Base-by-base conservation (phyloP, 2,888 invertebrate species). In the Dolichomitus sp. region DNA sequence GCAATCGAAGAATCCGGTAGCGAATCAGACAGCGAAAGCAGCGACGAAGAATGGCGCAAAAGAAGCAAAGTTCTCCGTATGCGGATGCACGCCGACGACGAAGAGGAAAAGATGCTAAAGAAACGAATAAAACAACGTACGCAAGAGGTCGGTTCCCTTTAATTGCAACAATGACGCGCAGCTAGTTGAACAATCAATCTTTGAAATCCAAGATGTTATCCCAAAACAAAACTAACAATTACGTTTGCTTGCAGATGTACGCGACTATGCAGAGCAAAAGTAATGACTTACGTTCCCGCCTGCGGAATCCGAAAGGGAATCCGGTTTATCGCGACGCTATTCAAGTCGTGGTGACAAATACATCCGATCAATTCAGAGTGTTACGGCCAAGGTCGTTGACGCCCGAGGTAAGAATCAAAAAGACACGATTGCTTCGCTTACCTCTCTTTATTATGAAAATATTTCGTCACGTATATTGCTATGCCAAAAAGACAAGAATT, bases 81-180 rank as follows among this genome's bases (percentile, higher is more conserved):
- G 97, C 94, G 97, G 88, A 98, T 98, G 97, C 97, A 97, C 93
- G 98, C 98, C n/a, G 98, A 97, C 93, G 97, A 97, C 90, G 97
- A 97, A 93, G 97, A 97, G 92, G 95, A 96, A 76, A 96, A 95
- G 90, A 92, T 95, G 30, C 94, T 94, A 82, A 92, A 91, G 78
- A 91, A 92, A 19, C 90, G 90, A 27, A 88, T 88, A 0, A 89
- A 91, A 63, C 84, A 89, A 42, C 84, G 83, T 19, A 85, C 84
- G n/a, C 83, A 88, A 37, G 70, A 78, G 84, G 91, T 91, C 40
- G 68, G 85, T 87, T 50, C 33, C 77, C 17, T 59, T 45, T 11
- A 52, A 59, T 48, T 30, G 6, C 42, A 7, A 50, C 75, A 19
- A 63, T 59, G 6, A 19, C 17, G 40, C 33, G n/a, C 7, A 1